Percentiles rank a stretch among this genome's conserved stretches.
These are phyloP conservation scores for Chrosomus eos DNA, from an alignment of 2,797 vertebrate species.

Conservation along the genomic window DNA sequence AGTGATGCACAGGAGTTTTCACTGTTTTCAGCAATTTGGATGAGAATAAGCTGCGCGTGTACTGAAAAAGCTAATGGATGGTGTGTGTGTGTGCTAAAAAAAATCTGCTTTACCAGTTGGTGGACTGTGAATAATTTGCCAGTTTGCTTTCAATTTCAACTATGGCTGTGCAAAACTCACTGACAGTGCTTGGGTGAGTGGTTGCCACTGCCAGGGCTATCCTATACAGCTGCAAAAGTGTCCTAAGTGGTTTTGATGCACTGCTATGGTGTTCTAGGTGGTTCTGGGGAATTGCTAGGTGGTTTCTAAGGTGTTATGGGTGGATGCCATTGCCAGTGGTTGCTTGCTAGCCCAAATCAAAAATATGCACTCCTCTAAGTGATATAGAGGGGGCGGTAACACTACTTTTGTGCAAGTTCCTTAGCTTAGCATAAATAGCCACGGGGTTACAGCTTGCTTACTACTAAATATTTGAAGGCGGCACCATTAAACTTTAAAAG, in stretches of 20 bases:
- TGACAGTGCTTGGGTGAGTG: not conserved
- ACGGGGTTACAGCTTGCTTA: not conserved
- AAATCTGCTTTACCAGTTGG: not conserved
- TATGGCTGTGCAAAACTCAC: not conserved
- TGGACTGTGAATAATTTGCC: constrained; percentile 29
- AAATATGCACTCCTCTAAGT: not conserved
- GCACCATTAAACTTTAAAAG: constrained; percentile 3
- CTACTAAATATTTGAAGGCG: constrained; percentile 14
- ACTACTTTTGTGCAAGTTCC: not conserved
- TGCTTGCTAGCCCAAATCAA: not conserved
- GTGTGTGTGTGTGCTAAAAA: not conserved
- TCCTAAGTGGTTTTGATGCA: not conserved
- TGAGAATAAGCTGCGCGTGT: not conserved
- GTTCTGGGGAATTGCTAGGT: not conserved
- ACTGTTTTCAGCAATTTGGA: not conserved
- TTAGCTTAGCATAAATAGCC: not conserved
- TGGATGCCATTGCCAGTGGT: not conserved
- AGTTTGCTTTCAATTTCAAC: not conserved
- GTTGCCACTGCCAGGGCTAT: constrained; percentile 7
- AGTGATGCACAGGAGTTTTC: not conserved
- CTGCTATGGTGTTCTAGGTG: not conserved
- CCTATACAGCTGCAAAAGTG: not conserved
- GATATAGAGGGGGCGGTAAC: not conserved
- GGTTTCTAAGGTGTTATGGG: not conserved
- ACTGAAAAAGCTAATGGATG: not conserved